Evolutionary conservation across 2,797 vertebrate species (phyloP).

Genomic region (Eupleurogrammus muticus): DNA sequence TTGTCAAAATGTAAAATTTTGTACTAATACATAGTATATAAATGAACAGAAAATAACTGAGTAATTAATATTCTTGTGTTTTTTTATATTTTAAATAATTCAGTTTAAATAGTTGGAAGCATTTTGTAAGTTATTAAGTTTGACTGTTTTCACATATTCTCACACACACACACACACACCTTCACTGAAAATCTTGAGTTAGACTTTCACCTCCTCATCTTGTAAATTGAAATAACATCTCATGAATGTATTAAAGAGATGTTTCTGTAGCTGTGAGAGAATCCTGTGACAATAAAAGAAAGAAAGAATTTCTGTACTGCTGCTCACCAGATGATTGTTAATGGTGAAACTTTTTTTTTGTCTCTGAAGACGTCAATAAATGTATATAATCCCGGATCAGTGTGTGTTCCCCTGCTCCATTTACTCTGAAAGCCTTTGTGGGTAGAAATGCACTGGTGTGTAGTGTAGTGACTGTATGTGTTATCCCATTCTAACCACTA

Average conservation of each 20-base stretch:
- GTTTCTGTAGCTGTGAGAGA: not conserved
- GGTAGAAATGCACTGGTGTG: conserved; percentile 1
- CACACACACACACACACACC: too few species aligned
- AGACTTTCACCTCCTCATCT: not conserved
- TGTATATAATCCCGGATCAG: conserved; percentile 1
- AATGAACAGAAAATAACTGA: not conserved
- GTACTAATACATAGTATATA: not conserved
- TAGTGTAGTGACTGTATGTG: not conserved
- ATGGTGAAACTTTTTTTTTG: conserved; percentile 1
- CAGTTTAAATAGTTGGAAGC: not conserved
- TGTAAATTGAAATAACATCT: not conserved
- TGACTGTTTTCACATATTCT: too few species aligned
- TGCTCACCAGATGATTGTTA: conserved; percentile 9
- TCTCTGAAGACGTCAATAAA: conserved; percentile 25
- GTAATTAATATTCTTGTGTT: too few species aligned
- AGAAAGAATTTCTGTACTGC: not conserved
- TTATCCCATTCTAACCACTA: conserved; percentile 41
- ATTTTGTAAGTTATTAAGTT: not conserved
- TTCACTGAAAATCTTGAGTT: too few species aligned
- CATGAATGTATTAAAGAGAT: too few species aligned
- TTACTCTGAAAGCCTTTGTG: not conserved
- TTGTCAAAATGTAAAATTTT: not conserved
- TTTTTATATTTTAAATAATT: too few species aligned
- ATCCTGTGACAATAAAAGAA: not conserved
- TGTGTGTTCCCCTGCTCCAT: conserved; percentile 19